Conservation (phyloP, 2,797 vertebrate genomes). For the Clarias pachynema region DNA sequence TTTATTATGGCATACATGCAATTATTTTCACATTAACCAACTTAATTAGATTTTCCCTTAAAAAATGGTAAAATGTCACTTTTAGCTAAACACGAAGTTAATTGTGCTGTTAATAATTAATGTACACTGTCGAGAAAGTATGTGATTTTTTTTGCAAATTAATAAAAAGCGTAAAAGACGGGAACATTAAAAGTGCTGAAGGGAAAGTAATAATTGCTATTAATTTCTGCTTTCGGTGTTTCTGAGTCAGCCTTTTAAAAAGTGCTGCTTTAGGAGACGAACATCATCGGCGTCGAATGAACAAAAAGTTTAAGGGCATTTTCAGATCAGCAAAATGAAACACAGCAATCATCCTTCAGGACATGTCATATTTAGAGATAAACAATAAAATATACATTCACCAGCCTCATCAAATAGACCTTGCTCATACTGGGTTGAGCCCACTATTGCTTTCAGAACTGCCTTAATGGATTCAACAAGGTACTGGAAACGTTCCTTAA, state of each 20-base stretch:
- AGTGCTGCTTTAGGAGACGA: neutral
- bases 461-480: too few species aligned
- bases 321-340: neutral
- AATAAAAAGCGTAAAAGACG: too few species aligned
- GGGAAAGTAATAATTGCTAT: neutral
- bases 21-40: conserved; percentile 26
- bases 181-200: neutral
- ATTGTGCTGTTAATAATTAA: conserved; percentile 8
- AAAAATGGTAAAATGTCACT: neutral
- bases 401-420: too few species aligned
- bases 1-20: conserved; percentile 20
- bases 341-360: neutral
- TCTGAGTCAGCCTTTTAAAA: neutral
- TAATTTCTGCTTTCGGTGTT: neutral
- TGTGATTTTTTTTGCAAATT: neutral
- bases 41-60: neutral
- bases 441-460: too few species aligned
- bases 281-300: neutral
- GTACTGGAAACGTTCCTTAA: too few species aligned
- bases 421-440: too few species aligned
- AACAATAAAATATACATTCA: neutral
- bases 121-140: neutral
- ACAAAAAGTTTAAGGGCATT: neutral
- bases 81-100: neutral
- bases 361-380: neutral